Conservation (phyloP, 2,888 invertebrate species). For the Vanessa cardui region DNA sequence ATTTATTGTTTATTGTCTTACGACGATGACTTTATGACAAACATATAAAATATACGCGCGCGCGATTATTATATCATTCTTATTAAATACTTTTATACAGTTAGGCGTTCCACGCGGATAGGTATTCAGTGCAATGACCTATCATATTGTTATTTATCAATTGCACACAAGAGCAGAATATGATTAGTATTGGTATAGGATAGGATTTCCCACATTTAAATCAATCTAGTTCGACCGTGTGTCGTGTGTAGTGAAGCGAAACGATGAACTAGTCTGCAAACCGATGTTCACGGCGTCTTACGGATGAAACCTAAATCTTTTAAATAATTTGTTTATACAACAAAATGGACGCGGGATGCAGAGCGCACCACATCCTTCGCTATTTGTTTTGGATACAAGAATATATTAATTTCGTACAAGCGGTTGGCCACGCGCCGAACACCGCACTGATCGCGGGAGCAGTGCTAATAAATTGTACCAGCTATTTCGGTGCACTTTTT, state of each 20-base stretch:
- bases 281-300: background rate
- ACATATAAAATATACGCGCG: too few relatives aligned
- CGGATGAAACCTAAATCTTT: background rate
- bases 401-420: constrained; percentile 64
- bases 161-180: constrained; percentile 18
- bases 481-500: constrained; percentile 64
- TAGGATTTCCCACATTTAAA: constrained; percentile 1
- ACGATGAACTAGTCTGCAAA: too few relatives aligned
- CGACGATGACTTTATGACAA: too few relatives aligned
- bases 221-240: too few relatives aligned
- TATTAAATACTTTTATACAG: too few relatives aligned
- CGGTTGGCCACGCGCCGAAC: constrained; percentile 70
- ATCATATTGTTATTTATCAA: constrained; percentile 11
- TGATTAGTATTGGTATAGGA: constrained; percentile 19
- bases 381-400: constrained; percentile 31
- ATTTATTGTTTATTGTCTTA: too few relatives aligned
- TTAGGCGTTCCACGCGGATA: background rate
- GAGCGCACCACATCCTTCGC: constrained; percentile 16
- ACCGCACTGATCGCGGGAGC: constrained; percentile 61
- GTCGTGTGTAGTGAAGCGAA: too few relatives aligned
- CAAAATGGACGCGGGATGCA: constrained; percentile 3
- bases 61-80: too few relatives aligned
- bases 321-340: constrained; percentile 4
- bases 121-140: background rate
- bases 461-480: constrained; percentile 57